Conservation (phyloP, 2,888 invertebrate species). For the Yponomeuta sedellus region DNA sequence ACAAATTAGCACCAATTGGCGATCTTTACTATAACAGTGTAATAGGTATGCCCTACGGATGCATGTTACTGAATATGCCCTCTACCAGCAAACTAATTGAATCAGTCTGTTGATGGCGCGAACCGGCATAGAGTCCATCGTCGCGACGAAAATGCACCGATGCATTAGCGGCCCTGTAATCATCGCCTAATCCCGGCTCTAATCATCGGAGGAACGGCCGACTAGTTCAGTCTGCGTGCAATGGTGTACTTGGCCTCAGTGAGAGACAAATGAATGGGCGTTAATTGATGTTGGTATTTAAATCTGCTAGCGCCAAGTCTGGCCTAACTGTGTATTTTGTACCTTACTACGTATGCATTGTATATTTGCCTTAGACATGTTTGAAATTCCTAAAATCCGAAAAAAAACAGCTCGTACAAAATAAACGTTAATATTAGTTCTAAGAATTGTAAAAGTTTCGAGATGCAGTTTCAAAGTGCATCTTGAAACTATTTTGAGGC, state of each 20-base stretch:
- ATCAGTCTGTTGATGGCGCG: background rate
- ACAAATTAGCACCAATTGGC: too few species aligned
- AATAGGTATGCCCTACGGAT: too few species aligned
- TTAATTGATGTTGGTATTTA: background rate
- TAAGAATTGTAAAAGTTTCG: too few species aligned
- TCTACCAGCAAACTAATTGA: background rate
- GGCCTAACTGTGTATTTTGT: background rate
- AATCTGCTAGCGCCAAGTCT: background rate
- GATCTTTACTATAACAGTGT: too few species aligned
- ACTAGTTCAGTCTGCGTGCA: slow-evolving; percentile 2
- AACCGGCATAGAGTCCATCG: background rate
- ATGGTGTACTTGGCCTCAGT: background rate
- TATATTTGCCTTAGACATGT: too few species aligned
- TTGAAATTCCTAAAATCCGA: too few species aligned
- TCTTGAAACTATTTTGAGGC: too few species aligned
- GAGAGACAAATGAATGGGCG: background rate
- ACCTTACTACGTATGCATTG: too few species aligned
- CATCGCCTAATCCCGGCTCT: slow-evolving; percentile 21
- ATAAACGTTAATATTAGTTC: too few species aligned
- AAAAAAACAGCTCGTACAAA: too few species aligned
- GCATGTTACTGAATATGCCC: background rate
- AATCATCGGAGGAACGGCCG: slow-evolving; percentile 19
- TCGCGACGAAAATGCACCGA: slow-evolving; percentile 8
- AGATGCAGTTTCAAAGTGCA: too few species aligned
- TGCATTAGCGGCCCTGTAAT: slow-evolving; percentile 27